Evolutionary conservation across 2,888 invertebrate genomes (phyloP).

Genomic region (Ormyrus thymus): DNA sequence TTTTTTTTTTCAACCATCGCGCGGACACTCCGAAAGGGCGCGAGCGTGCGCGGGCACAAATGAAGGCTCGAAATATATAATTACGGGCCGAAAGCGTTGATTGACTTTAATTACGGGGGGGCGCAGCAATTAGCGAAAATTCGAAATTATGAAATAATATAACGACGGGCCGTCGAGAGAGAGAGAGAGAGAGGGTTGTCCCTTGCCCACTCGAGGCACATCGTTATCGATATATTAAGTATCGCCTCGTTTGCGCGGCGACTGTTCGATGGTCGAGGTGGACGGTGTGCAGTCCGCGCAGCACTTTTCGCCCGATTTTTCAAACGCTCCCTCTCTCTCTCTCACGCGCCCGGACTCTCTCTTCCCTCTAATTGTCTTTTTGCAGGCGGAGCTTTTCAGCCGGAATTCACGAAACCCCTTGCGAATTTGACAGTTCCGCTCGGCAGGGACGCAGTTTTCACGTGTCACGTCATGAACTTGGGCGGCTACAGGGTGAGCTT

Average conservation of each 20-base stretch:
- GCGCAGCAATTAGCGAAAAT: conserved; percentile 30
- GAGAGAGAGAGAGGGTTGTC: no score
- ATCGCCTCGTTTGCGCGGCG: no score
- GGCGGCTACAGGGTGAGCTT: conserved; percentile 91
- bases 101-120: conserved; percentile 29
- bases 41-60: no score
- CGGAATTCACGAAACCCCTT: conserved; percentile 89
- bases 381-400: conserved; percentile 86
- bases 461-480: conserved; percentile 89
- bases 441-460: conserved; percentile 91
- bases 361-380: conserved; percentile 55
- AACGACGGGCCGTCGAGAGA: neutral
- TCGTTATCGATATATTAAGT: no score
- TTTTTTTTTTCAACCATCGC: neutral
- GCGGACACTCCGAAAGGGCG: no score
- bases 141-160: conserved; percentile 34
- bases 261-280: no score
- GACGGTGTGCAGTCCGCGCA: neutral
- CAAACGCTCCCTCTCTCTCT: neutral
- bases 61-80: no score
- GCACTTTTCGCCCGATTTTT: neutral
- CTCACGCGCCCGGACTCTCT: neutral
- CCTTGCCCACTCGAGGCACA: neutral
- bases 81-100: neutral
- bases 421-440: conserved; percentile 89